A percentile compares a stretch with the other conserved stretches of the same genome.
Conservation (phyloP, 2,113 vertebrate species). For the Dolichotis patagonum region DNA sequence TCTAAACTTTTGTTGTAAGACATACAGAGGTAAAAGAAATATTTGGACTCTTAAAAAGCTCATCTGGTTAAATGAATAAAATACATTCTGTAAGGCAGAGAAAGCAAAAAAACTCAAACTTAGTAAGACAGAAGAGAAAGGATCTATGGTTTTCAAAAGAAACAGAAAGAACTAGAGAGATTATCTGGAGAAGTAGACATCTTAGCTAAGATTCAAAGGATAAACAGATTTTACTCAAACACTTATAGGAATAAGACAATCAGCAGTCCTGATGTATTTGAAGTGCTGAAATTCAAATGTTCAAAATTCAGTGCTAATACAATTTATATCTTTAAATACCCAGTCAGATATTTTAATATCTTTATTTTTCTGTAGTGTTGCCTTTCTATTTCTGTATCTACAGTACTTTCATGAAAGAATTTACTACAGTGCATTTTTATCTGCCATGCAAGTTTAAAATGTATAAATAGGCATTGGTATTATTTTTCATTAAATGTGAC, state of each 20-base stretch:
- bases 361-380: conserved; percentile 55
- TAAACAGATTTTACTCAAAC: not conserved
- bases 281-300: conserved; percentile 24
- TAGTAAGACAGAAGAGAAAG: not conserved
- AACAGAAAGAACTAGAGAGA: not conserved
- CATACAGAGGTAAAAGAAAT: not conserved
- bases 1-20: not conserved
- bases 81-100: not conserved
- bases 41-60: not conserved
- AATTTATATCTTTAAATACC: conserved; percentile 52
- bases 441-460: conserved; percentile 27
- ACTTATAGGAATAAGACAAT: not conserved
- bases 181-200: not conserved
- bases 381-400: conserved; percentile 60
- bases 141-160: not conserved
- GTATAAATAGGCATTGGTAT: conserved; percentile 15
- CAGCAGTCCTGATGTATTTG: not conserved
- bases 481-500: conserved; percentile 78
- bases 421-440: conserved; percentile 48
- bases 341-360: conserved; percentile 48
- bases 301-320: not conserved
- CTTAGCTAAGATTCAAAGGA: not conserved
- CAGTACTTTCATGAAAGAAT: conserved; percentile 52
- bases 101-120: not conserved
- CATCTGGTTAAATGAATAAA: not conserved